Conservation (phyloP, 2,888 invertebrate genomes). For the Trilocha varians region DNA sequence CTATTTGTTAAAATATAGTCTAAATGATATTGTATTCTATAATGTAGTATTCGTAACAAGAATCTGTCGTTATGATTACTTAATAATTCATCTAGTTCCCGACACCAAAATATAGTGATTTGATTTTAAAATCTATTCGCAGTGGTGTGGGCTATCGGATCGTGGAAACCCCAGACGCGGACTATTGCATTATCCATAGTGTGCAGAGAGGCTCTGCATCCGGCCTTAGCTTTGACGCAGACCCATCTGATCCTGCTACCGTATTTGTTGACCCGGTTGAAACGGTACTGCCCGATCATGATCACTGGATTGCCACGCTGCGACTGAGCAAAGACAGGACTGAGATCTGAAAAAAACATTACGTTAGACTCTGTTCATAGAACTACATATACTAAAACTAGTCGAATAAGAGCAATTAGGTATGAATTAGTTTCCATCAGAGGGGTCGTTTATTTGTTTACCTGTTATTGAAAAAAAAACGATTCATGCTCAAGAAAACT, state of each 20-base stretch:
- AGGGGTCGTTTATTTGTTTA: no score
- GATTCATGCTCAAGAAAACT: no score
- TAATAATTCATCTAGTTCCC: slow-evolving; percentile 1
- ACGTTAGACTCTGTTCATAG: slow-evolving; percentile 19
- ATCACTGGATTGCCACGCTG: slow-evolving; percentile 65
- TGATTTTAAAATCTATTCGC: slow-evolving; percentile 40
- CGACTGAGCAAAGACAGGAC: slow-evolving; percentile 60
- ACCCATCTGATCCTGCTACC: slow-evolving; percentile 62
- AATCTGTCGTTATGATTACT: background rate
- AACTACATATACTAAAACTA: background rate
- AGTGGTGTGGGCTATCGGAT: slow-evolving; percentile 57
- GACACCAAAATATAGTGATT: slow-evolving; percentile 1
- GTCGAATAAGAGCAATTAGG: background rate
- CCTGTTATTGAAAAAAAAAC: no score
- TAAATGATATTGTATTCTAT: background rate
- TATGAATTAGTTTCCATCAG: no score
- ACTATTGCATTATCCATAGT: slow-evolving; percentile 66
- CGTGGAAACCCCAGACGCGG: slow-evolving; percentile 63
- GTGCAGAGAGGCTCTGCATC: slow-evolving; percentile 60
- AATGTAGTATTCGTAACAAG: background rate
- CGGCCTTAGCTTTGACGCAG: slow-evolving; percentile 63
- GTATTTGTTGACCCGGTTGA: slow-evolving; percentile 62
- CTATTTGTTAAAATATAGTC: background rate
- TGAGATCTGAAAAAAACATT: slow-evolving; percentile 49
- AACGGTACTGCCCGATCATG: slow-evolving; percentile 65